Evolutionary conservation across 2,888 invertebrate genomes (phyloP).

Genomic region (Cancer borealis): DNA sequence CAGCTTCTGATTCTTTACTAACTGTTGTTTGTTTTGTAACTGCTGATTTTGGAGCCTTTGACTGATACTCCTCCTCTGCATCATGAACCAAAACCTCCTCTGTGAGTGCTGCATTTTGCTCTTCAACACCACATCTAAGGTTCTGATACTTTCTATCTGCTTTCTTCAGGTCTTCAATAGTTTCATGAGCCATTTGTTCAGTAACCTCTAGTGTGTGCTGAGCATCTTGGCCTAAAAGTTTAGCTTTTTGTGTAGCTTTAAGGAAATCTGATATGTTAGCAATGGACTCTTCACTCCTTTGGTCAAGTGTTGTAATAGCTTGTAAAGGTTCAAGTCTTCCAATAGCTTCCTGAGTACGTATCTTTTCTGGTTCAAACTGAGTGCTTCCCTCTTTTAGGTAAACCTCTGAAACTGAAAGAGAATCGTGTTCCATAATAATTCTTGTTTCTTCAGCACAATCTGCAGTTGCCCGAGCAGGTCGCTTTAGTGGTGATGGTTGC

Average conservation of each 20-base stretch:
- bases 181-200: slow-evolving; percentile 71
- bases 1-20: slow-evolving; percentile 65
- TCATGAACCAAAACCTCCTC: slow-evolving; percentile 69
- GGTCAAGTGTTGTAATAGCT: slow-evolving; percentile 67
- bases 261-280: slow-evolving; percentile 61
- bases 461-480: slow-evolving; percentile 65
- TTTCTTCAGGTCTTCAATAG: slow-evolving; percentile 56
- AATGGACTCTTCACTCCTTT: slow-evolving; percentile 62
- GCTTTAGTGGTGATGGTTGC: slow-evolving; percentile 67
- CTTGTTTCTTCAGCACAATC: slow-evolving; percentile 63
- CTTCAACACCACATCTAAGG: slow-evolving; percentile 58
- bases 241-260: slow-evolving; percentile 55
- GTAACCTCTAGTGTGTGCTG: slow-evolving; percentile 66
- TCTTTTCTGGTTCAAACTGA: slow-evolving; percentile 67
- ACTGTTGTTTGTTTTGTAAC: slow-evolving; percentile 66
- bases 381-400: slow-evolving; percentile 79
- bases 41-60: slow-evolving; percentile 49
- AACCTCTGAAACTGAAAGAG: slow-evolving; percentile 81
- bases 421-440: slow-evolving; percentile 76
- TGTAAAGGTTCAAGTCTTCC: slow-evolving; percentile 63
- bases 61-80: slow-evolving; percentile 61
- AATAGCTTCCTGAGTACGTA: slow-evolving; percentile 52
- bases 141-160: slow-evolving; percentile 53
- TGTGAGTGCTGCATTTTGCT: slow-evolving; percentile 61
- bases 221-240: slow-evolving; percentile 57